Evolutionary conservation across 2,113 vertebrate species (phyloP).

Genomic region (Corythaeola cristata): DNA sequence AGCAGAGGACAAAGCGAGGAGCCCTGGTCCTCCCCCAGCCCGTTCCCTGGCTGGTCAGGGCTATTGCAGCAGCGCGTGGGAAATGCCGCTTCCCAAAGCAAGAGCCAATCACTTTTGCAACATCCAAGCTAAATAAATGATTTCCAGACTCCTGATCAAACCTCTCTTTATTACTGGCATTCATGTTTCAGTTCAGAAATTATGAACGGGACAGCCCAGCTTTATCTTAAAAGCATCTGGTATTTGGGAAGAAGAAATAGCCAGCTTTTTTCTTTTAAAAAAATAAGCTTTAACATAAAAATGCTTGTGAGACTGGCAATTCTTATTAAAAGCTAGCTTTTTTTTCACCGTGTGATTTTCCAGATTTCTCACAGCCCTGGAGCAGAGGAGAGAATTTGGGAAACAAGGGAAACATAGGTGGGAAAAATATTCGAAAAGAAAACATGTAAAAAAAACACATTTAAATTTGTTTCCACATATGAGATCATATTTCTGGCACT

Average conservation of each 20-base stretch:
- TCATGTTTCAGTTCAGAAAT: neutral
- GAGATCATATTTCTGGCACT: constrained; percentile 85
- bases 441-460: constrained; percentile 74
- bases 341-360: constrained; percentile 18
- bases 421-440: constrained; percentile 64
- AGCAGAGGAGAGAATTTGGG: constrained; percentile 50
- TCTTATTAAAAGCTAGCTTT: constrained; percentile 46
- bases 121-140: constrained; percentile 38
- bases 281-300: neutral
- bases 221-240: constrained; percentile 43
- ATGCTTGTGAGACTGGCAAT: neutral
- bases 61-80: neutral
- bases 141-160: constrained; percentile 31
- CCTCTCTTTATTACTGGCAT: neutral
- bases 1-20: neutral
- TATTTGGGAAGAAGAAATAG: constrained; percentile 14
- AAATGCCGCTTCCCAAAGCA: constrained; percentile 43
- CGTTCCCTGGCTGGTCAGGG: neutral
- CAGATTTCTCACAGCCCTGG: constrained; percentile 35
- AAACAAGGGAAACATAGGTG: constrained; percentile 68
- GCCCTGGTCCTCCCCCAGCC: fast-evolving
- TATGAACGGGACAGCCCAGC: neutral
- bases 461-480: constrained; percentile 80
- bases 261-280: neutral
- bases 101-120: neutral